Evolutionary conservation across 2,888 invertebrate genomes (phyloP).

Genomic region (Phania funesta): DNA sequence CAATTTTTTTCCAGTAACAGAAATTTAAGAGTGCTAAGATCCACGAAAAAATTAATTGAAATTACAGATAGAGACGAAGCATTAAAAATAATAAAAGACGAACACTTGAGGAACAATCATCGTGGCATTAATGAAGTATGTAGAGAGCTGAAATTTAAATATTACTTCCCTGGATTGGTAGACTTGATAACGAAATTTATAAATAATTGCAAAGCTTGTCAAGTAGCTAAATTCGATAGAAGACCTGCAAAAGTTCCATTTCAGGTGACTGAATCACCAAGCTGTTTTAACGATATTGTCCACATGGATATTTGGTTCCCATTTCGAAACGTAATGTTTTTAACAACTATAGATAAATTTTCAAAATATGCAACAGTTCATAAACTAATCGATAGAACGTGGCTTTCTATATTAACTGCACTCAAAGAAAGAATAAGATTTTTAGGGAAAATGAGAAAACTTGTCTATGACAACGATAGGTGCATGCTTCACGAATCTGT

Average conservation of each 20-base stretch:
- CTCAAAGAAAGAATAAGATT: neutral
- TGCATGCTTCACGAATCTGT: too few species aligned
- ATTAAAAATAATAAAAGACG: too few species aligned
- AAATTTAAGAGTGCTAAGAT: neutral
- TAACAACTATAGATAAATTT: conserved; percentile 38
- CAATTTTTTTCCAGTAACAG: neutral
- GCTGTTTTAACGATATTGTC: too few species aligned
- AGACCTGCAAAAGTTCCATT: conserved; percentile 9
- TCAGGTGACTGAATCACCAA: conserved; percentile 26
- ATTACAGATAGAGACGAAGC: neutral
- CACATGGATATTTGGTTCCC: conserved; percentile 42
- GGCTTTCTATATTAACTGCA: too few species aligned
- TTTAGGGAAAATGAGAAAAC: neutral
- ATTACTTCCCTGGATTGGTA: too few species aligned
- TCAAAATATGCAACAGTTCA: conserved; percentile 39
- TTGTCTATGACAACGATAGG: too few species aligned
- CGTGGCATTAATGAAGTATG: too few species aligned
- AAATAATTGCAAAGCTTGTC: neutral
- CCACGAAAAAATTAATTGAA: neutral
- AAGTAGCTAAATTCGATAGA: conserved; percentile 21
- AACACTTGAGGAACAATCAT: too few species aligned
- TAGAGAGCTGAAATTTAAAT: too few species aligned
- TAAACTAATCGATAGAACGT: conserved; percentile 33
- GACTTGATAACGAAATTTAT: too few species aligned
- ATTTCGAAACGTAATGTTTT: conserved; percentile 36